A percentile compares a stretch with the other conserved stretches of the same genome.
These are phyloP conservation scores for Phaonia tiefii DNA, from an alignment of 2,888 invertebrate genomes.

Conservation along the genomic window DNA sequence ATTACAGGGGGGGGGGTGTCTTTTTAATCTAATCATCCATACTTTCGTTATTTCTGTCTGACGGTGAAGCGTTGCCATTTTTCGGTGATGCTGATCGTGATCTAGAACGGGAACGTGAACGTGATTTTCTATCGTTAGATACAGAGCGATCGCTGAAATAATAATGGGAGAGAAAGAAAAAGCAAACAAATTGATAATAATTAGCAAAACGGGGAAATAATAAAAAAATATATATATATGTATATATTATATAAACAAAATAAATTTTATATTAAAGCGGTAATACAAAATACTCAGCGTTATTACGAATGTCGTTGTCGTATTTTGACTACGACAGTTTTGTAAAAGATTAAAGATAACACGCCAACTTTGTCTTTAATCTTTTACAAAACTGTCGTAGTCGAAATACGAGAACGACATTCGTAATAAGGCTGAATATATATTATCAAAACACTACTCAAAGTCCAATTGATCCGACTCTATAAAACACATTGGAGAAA, in stretches of 20 bases:
- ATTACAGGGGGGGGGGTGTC: conserved; percentile 18
- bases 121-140: conserved; percentile 85
- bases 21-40: conserved; percentile 79
- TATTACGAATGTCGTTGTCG: no score
- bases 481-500: no score
- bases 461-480: no score
- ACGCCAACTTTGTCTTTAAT: no score
- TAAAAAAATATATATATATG: not conserved
- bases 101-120: conserved; percentile 81
- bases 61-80: conserved; percentile 81
- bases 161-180: conserved; percentile 59
- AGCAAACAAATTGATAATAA: conserved; percentile 36
- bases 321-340: no score
- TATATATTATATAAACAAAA: no score
- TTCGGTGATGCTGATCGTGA: conserved; percentile 82
- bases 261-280: not conserved
- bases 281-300: no score
- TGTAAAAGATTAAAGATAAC: no score
- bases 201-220: conserved; percentile 28
- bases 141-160: conserved; percentile 85
- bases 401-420: no score
- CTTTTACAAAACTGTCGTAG: no score
- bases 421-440: no score
- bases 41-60: conserved; percentile 81
- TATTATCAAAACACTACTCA: no score